Percentiles rank a stretch among this genome's conserved stretches.
Evolutionary conservation across 2,888 invertebrate genomes (phyloP).

Genomic region (Xanthostigma xanthostigma): DNA sequence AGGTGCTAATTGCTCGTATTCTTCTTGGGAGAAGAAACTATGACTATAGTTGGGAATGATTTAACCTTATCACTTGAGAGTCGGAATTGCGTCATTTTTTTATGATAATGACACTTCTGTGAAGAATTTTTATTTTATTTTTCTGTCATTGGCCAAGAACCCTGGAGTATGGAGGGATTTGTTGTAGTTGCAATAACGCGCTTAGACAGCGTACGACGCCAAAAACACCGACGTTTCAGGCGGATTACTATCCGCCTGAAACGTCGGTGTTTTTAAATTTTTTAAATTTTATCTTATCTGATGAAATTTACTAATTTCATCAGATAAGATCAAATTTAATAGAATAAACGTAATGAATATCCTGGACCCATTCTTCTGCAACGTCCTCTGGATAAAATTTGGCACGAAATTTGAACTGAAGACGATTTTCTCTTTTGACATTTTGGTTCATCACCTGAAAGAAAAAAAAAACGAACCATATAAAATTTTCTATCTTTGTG

Average conservation of each 20-base stretch:
- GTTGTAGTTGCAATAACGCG: conserved; percentile 92
- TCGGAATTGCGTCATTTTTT: too few species aligned
- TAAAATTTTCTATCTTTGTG: too few species aligned
- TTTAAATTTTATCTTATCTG: too few species aligned
- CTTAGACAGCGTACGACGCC: conserved; percentile 97
- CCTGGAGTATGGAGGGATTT: conserved; percentile 67
- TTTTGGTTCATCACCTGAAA: conserved; percentile 94
- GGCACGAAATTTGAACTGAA: conserved; percentile 98
- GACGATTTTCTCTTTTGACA: conserved; percentile 95
- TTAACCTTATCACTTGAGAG: too few species aligned
- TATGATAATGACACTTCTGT: too few species aligned
- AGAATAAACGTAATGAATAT: conserved; percentile 90
- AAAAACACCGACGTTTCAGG: conserved; percentile 96
- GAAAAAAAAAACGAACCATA: conserved; percentile 12
- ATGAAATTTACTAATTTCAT: too few species aligned
- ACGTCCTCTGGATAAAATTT: conserved; percentile 99
- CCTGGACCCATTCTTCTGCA: conserved; percentile 97
- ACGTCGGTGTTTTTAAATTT: too few species aligned
- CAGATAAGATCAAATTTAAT: conserved; percentile 89
- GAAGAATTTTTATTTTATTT: too few species aligned
- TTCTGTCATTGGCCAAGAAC: conserved; percentile 82
- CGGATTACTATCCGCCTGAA: too few species aligned
- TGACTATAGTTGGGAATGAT: too few species aligned
- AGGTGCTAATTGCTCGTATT: too few species aligned
- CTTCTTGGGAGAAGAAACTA: too few species aligned